phyloP scores from a whole-genome alignment of 2,797 vertebrate species.

The Prunella strophiata region DNA sequence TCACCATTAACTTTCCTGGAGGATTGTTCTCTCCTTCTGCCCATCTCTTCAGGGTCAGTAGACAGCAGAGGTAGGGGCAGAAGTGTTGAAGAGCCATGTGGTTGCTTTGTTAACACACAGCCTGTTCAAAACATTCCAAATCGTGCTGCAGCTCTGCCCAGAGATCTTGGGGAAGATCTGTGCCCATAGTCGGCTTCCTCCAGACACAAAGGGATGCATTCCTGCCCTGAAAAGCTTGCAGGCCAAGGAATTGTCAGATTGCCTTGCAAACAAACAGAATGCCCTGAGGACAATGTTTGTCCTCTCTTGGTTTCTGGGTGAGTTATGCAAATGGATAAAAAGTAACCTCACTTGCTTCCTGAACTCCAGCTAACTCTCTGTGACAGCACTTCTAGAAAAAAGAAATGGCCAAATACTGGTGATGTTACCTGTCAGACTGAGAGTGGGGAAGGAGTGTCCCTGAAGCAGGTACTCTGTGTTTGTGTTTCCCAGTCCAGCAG shows the following conservation, averaged over 20 bases:
- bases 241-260: background rate
- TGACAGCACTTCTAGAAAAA: background rate
- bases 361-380: background rate
- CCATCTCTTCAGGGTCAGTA: background rate
- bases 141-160: background rate
- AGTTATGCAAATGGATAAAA: background rate
- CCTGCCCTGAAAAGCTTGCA: background rate
- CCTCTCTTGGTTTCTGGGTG: background rate
- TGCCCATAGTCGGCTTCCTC: background rate
- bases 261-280: background rate
- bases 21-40: background rate
- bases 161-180: background rate
- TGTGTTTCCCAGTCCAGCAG: background rate
- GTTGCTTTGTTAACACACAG: rapidly evolving
- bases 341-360: background rate
- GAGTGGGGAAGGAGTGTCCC: background rate
- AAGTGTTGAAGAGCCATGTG: background rate
- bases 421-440: background rate
- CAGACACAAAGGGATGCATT: conserved; percentile 22
- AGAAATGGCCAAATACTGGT: background rate
- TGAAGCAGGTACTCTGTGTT: background rate
- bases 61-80: background rate
- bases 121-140: background rate
- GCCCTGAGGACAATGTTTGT: background rate
- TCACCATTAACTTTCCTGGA: background rate